Base-by-base conservation (phyloP, 2,797 vertebrate species). In the Syndactyla subalaris region DNA sequence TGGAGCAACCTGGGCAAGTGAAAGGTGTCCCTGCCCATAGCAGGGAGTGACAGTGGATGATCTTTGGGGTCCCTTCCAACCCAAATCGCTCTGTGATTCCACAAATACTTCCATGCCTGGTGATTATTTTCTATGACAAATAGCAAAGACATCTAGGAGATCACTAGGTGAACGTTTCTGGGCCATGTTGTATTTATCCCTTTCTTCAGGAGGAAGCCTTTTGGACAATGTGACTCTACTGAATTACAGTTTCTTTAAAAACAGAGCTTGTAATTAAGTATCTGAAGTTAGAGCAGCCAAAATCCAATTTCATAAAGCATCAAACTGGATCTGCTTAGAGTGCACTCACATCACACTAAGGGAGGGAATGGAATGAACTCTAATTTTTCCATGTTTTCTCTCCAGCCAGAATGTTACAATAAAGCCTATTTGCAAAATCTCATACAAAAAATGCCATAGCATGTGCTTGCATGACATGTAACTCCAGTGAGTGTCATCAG, bases 281-380 rank as follows among this genome's bases (percentile, higher is more conserved):
- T 93, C 92, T 95, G 68, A 95, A 96, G 96, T 96, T 89, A 88
- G 62, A 95, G 85, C 95, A 88, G 88, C 79, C 29, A 14, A 85
- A 97, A 94, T 92, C 82, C 87, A 88, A 61, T 96, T 92, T 85
- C 88, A 95, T 96, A 73, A 97, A 95, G 49, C 61, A 88, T 92
- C 87, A 85, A 32, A 73, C 70, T 78, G 92, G 95, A 88, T 86
- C 88, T 86, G 75, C 36, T 82, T 92, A 36, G 83, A 89, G 83
- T 76, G 76, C 92, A 85, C 90, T 95, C 92, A 59, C 52, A 83
- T 83, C 88, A 85, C 55, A 18, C 41, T 43, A 52, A 68, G 68
- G 48, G 70, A 82, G 63, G 36, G 26, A 59, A 18, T 34, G 73
- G 61, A 89, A 72, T 2, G 36, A 86, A 41, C 55, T 61, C 34